Conservation (phyloP, 1,140 invertebrate genomes). For the Meloidogyne chitwoodi region DNA sequence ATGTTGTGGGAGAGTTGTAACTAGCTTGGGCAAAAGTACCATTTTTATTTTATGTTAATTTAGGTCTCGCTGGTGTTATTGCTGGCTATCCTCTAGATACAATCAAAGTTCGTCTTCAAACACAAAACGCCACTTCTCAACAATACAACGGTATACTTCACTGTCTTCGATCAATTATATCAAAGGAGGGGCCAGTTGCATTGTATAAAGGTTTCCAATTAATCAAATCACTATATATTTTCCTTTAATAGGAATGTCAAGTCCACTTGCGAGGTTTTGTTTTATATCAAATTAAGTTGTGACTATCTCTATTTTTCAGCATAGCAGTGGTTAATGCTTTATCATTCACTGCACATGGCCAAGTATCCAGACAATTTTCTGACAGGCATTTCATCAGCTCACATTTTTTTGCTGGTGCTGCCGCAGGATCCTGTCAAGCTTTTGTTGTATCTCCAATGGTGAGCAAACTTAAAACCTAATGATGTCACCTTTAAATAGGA, state of each 20-base stretch:
- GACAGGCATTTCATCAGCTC: slow-evolving; percentile 40
- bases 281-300: too few relatives aligned
- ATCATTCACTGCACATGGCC: slow-evolving; percentile 80
- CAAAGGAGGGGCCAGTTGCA: slow-evolving; percentile 69
- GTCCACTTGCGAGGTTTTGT: slow-evolving; percentile 64
- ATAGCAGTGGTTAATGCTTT: slow-evolving; percentile 81
- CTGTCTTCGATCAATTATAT: slow-evolving; percentile 82
- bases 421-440: slow-evolving; percentile 72
- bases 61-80: slow-evolving; percentile 76
- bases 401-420: slow-evolving; percentile 72
- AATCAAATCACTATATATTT: not conserved
- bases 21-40: not conserved
- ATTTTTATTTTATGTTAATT: not conserved
- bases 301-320: slow-evolving; percentile 66
- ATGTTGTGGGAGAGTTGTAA: too few relatives aligned
- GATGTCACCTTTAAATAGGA: slow-evolving; percentile 76
- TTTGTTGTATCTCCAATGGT: slow-evolving; percentile 71
- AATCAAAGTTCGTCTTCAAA: slow-evolving; percentile 75
- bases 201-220: slow-evolving; percentile 15
- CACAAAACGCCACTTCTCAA: slow-evolving; percentile 67
- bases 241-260: slow-evolving; percentile 70
- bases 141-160: slow-evolving; percentile 83
- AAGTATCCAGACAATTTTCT: slow-evolving; percentile 37
- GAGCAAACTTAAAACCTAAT: slow-evolving; percentile 68
- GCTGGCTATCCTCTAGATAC: slow-evolving; percentile 85